These are phyloP conservation scores for Thalassophryne amazonica DNA, from an alignment of 2,797 vertebrate genomes.

Conservation along the genomic window DNA sequence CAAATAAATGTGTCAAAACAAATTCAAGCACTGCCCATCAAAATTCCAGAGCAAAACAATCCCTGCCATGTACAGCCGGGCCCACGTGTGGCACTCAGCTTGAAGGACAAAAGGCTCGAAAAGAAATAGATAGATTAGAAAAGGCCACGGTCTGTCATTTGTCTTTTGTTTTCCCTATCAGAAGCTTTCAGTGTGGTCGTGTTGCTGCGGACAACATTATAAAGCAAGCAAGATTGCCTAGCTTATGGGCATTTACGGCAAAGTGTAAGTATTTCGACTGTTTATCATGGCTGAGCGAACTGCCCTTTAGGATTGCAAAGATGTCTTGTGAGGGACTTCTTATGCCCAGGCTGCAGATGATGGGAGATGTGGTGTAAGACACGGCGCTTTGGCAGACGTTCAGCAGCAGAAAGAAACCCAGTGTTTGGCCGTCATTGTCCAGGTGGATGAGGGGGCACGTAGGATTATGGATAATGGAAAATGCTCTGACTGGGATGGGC, in stretches of 20 bases:
- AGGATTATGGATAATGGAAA: conserved; percentile 41
- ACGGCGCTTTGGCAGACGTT: conserved; percentile 26
- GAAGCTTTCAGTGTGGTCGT: conserved; percentile 47
- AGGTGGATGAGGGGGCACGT: conserved; percentile 9
- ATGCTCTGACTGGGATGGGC: conserved; percentile 50
- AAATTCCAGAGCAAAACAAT: conserved; percentile 42
- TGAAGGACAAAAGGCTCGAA: conserved; percentile 67
- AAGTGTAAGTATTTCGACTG: conserved; percentile 72
- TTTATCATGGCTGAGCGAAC: conserved; percentile 68
- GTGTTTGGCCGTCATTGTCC: conserved; percentile 46
- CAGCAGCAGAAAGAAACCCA: conserved; percentile 34
- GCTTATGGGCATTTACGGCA: conserved; percentile 73
- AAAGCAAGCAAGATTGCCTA: conserved; percentile 68
- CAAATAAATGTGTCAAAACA: conserved; percentile 44
- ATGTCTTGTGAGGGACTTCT: conserved; percentile 44
- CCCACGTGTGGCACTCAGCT: conserved; percentile 31
- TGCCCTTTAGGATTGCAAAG: conserved; percentile 71
- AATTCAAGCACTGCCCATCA: conserved; percentile 47
- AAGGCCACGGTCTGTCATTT: conserved; percentile 67
- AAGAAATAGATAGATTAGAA: conserved; percentile 72
- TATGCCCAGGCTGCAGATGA: conserved; percentile 50
- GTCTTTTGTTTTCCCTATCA: conserved; percentile 73
- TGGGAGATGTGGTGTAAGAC: conserved; percentile 29
- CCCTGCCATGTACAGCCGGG: conserved; percentile 24
- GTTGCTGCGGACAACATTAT: conserved; percentile 61